Conservation (phyloP, 2,797 vertebrate genomes). For the Steatocranus sp. region DNA sequence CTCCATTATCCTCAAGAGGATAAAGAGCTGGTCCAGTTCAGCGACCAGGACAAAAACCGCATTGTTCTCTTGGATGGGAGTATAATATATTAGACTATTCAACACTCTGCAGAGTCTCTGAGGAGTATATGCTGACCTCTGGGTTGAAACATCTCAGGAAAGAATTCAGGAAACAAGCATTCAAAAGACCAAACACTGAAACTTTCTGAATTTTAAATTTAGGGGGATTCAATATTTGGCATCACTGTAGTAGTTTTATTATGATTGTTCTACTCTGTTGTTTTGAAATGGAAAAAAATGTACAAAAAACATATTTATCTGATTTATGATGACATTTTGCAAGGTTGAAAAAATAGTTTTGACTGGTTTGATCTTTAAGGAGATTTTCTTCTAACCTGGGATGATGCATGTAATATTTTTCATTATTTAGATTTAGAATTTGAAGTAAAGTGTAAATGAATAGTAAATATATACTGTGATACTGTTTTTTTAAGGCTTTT, state of each 20-base stretch:
- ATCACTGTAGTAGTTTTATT: neutral
- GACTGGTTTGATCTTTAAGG: neutral
- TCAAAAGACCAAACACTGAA: neutral
- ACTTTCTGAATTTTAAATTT: neutral
- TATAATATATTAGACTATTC: neutral
- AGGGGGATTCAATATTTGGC: neutral
- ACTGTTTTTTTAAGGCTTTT: neutral
- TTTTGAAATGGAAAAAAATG: neutral
- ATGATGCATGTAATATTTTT: too few relatives aligned
- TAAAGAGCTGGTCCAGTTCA: neutral
- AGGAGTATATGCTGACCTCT: neutral
- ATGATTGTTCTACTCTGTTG: neutral
- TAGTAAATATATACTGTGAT: neutral
- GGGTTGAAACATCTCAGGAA: neutral
- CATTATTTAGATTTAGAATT: neutral
- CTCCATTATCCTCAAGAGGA: neutral
- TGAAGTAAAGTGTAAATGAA: neutral
- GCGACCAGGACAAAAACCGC: neutral
- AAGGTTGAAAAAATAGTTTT: neutral
- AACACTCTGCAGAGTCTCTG: neutral
- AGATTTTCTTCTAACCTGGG: neutral
- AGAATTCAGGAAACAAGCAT: neutral
- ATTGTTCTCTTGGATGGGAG: neutral
- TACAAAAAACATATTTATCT: accelerated
- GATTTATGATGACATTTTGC: neutral